Base-by-base conservation (phyloP, 2,797 vertebrate genomes). In the Diplodus sargus region DNA sequence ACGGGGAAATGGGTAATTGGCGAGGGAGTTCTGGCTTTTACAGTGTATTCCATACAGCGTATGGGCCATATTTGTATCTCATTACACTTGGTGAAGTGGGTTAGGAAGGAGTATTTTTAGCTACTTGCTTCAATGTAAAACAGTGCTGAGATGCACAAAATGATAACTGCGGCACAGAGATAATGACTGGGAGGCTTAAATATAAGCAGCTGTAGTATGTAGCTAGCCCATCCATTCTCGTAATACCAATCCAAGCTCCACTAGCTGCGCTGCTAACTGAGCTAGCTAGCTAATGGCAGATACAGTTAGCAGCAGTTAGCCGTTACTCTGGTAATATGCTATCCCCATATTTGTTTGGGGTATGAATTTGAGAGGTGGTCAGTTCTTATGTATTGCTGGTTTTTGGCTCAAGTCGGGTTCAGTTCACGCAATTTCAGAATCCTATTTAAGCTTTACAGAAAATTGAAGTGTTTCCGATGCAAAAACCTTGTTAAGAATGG, bases 1-100 rank as follows among this genome's bases (percentile, higher is more conserved):
- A n/a, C n/a, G n/a, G n/a, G n/a, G n/a, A n/a, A 49, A 18, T 11
- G 12, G 57, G 77, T 82, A 85, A 90, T 71, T 79, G 74, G 42
- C 13, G 23, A 60, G 51, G 70, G 62, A 84, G 58, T 78, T 42
- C 43, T 64, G 28, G n/a, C 28, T 56, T 51, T 70, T 63, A 58
- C 45, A 65, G 51, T 75, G 65, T 62, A 47, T 56, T 69, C 16
- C 45, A 70, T 64, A 79, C 72, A 70, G 63, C 53, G 77, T 86
- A 74, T 69, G 56, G 82, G 73, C 49, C 71, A 69, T 51, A 71
- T 82, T 85, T 86, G 43, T 70, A 60, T 88, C 85, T 88, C 76
- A 75, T 90, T 85, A 67, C n/a, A 34, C 58, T 47, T 5, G 42
- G 53, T 75, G 20, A 84, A 87, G 52, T 79, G 59, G 72, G 81